Conservation (phyloP, 2,113 vertebrate genomes). For the Eira barbara region DNA sequence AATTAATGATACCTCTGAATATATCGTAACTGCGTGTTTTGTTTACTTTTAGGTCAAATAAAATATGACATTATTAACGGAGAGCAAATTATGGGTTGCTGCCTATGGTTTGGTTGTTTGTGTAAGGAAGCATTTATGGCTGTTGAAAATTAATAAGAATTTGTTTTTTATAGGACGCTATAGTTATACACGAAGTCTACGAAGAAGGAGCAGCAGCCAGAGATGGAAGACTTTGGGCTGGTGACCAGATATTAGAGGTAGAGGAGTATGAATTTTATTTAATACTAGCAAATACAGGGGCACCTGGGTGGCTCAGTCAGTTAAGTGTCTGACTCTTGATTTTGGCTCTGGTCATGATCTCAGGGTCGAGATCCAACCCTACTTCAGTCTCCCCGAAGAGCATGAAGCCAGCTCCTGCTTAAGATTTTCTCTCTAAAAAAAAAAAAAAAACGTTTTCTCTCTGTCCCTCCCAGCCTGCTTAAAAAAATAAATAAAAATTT, state of each 20-base stretch:
- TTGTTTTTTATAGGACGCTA: slow-evolving; percentile 88
- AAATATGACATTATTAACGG: neutral
- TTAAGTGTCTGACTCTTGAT: neutral
- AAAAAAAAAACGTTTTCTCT: neutral
- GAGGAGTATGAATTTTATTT: neutral
- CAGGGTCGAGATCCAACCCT: neutral
- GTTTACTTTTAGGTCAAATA: neutral
- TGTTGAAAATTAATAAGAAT: slow-evolving; percentile 13
- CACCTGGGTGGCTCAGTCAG: neutral
- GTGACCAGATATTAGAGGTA: slow-evolving; percentile 97
- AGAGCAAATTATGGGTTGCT: neutral
- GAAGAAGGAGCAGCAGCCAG: slow-evolving; percentile 97
- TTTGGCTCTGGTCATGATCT: neutral
- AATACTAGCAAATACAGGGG: neutral
- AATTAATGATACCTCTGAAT: neutral
- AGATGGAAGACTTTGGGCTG: slow-evolving; percentile 95
- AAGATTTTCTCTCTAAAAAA: neutral
- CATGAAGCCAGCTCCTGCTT: neutral
- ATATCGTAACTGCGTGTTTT: neutral
- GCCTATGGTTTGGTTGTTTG: neutral
- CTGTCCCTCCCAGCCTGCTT: neutral
- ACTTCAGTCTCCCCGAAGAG: neutral
- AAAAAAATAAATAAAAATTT: neutral
- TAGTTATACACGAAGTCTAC: slow-evolving; percentile 98
- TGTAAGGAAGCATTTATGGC: slow-evolving; percentile 29